These are phyloP conservation scores for Macrobrachium nipponense DNA, from an alignment of 1,140 invertebrate genomes.

Conservation along the genomic window DNA sequence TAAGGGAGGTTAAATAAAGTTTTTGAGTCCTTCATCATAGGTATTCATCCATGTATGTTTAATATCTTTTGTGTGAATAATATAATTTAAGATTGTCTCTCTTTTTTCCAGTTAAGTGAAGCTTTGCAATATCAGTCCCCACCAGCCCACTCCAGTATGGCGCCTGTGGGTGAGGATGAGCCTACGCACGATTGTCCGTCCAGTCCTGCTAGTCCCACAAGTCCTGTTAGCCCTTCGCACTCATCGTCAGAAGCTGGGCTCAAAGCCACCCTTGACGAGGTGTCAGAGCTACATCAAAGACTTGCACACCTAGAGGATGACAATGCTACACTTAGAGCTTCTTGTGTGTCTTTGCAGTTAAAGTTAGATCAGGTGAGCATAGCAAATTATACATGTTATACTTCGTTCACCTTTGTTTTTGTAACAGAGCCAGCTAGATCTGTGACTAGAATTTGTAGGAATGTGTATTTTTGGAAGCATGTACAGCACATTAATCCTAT, in stretches of 20 bases:
- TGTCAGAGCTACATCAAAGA: not conserved
- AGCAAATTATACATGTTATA: not conserved
- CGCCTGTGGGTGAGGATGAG: conserved; percentile 9
- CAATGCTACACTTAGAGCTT: not conserved
- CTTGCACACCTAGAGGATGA: conserved; percentile 12
- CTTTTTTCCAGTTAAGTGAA: conserved; percentile 12
- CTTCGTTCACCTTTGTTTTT: too few species aligned
- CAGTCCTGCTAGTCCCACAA: not conserved
- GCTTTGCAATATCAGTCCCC: not conserved
- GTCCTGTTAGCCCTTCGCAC: too few species aligned
- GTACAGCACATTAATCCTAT: too few species aligned
- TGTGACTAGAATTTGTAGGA: too few species aligned
- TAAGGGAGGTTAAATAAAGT: too few species aligned
- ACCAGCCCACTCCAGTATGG: not conserved
- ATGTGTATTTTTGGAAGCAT: too few species aligned
- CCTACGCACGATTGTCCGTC: not conserved
- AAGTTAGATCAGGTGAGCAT: conserved; percentile 3
- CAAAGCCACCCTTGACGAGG: not conserved
- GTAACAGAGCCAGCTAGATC: too few species aligned
- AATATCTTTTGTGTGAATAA: too few species aligned
- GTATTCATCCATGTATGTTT: not conserved
- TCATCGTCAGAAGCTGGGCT: too few species aligned
- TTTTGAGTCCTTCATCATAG: not conserved
- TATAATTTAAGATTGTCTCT: too few species aligned
- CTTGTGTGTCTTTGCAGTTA: not conserved